phyloP scores from a whole-genome alignment of 2,113 vertebrate genomes.

The Thunnus maccoyii region DNA sequence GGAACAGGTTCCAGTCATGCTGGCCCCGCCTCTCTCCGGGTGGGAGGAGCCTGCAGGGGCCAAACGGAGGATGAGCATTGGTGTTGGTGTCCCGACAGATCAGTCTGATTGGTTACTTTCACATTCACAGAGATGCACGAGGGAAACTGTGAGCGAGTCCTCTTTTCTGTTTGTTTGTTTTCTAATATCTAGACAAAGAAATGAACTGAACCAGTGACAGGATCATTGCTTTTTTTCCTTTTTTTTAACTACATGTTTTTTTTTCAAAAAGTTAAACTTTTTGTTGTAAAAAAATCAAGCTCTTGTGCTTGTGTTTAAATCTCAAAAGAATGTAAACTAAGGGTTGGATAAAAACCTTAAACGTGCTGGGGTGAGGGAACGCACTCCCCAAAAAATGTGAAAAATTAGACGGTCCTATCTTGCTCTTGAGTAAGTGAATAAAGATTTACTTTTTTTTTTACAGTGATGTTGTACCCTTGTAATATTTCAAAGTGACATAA shows the following conservation, averaged over 20 bases:
- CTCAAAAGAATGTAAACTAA: constrained; percentile 91
- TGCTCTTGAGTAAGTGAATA: constrained; percentile 84
- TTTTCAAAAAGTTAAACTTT: constrained; percentile 88
- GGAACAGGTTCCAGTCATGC: constrained; percentile 95
- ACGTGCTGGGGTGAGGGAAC: constrained; percentile 83
- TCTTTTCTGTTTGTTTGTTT: constrained; percentile 49
- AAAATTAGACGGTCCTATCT: constrained; percentile 82
- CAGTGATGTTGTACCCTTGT: constrained; percentile 83
- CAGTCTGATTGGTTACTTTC: constrained; percentile 82
- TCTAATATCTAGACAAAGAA: constrained; percentile 81
- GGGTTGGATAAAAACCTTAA: constrained; percentile 86
- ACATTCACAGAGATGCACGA: constrained; percentile 88
- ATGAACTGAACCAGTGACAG: constrained; percentile 54
- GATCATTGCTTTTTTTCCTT: constrained; percentile 69
- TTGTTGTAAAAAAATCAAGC: constrained; percentile 94
- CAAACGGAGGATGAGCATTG: constrained; percentile 86
- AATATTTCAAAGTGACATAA: constrained; percentile 88
- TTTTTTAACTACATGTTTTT: constrained; percentile 59
- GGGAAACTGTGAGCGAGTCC: constrained; percentile 76
- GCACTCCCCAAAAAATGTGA: constrained; percentile 87
- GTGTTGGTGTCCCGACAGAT: constrained; percentile 82
- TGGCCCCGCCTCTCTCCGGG: constrained; percentile 70
- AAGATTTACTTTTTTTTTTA: constrained; percentile 64
- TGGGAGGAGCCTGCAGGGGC: constrained; percentile 86
- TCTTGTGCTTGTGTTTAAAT: constrained; percentile 92